Evolutionary conservation across 2,113 vertebrate species (phyloP), one percentile per base, ranked within the genome.

Genomic region (Stegastes partitus): DNA sequence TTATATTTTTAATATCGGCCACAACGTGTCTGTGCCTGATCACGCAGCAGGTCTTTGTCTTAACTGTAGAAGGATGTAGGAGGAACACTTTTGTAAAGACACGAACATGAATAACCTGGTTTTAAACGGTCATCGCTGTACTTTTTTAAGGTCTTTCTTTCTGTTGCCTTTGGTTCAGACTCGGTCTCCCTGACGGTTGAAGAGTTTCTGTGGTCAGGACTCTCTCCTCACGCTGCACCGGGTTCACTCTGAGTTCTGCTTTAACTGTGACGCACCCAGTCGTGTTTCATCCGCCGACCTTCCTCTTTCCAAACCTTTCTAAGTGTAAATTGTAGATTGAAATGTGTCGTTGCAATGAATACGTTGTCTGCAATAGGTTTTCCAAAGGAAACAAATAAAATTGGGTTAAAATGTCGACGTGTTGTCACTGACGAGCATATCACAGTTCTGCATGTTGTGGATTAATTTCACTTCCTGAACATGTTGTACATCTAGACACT

Each of bases 361-460:
- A 68, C 83, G 85, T 94, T 96, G 95, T 96, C 96, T 96, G 94
- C 90, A 93, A 95, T 94, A 83, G 93, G 95, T 96, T 98, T 97
- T 97, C 96, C 95, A 96, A 85, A 91, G 88, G 80, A 92, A 86
- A 84, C 83, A 95, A 98, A 98, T 97, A 97, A 97, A 98, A 96
- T 91, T 92, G 91, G 93, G 81, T 94, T 58, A 69, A 87, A 86
- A 54, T 68, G 50, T 72, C 16, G 10, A 21, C 2, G 53, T 55
- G 56, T 45, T 31, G 14, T 47, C 22, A 12, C 9, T 55, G 22
- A 6, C 25, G 12, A n/a, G 4, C 15, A 2, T 2, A 10, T 26
- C 8, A 31, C 68, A 80, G 34, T 9, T n/a, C n/a, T n/a, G n/a
- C 4, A 34, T 34, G 9, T 34, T 4, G 34, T 34, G 34, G 34